Base-by-base conservation (phyloP, 2,113 vertebrate genomes). In the Stomatorhinus ivindoensis region DNA sequence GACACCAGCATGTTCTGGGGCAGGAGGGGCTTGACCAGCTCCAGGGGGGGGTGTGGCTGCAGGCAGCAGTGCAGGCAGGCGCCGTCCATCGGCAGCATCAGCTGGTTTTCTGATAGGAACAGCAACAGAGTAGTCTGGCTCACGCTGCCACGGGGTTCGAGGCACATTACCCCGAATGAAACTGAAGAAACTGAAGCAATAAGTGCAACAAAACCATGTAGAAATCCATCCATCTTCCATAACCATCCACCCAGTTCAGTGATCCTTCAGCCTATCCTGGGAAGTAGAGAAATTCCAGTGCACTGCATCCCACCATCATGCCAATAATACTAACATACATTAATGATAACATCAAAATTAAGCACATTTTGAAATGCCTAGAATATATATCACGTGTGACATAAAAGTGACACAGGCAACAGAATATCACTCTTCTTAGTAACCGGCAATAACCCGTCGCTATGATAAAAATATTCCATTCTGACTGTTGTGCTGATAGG, bases 1-100 rank as follows among this genome's bases (percentile, higher is more conserved):
- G 97, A 98, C 10, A 97, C 87, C 19, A 97, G 95, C 7, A 95
- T 91, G 91, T 99, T 98, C 93, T 97, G 97, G 0, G 98, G 98
- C 42, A 99, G 92, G 0, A 99, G 95, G 90, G 97, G 97, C 92
- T 94, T 94, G 85, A 94, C 48, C 0, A 89, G 89, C 89, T 92
- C 94, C 92, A 99, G 84, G 0, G 93, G 89, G 0, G 93, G 94
- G 87, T 99, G 97, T 0, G 89, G 92, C 92, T 93, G 95, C 61
- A 98, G 73, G 8, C 48, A 51, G 84, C 96, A 98, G 27, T 95
- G 95, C 88, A 99, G 91, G 91, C 94, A 93, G 88, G 95, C 93
- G 89, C 93, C 96, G 86, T 98, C 97, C 46, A 98, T 94, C 27
- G 92, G 53, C 0, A 86, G 96, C 95, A 98, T 76, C 89, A 96